Evolutionary conservation across 2,797 vertebrate genomes (phyloP), one percentile per base, ranked within the genome.

Genomic region (Falco berigora): DNA sequence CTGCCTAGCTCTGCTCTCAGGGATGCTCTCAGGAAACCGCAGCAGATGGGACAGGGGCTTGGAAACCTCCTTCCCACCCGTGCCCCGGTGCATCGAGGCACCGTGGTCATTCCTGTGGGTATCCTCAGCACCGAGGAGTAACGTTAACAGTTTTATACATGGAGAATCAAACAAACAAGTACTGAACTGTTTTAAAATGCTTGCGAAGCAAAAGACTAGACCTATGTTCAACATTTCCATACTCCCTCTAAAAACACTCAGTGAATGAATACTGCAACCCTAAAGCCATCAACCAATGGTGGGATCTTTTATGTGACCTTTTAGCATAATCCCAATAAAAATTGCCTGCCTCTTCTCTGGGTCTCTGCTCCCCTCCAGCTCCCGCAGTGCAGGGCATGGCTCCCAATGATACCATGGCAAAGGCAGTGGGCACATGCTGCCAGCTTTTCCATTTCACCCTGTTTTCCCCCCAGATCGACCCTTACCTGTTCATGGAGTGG

Each of bases 371-470:
- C 28, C 11, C 8, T 3, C 7, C 13, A 30, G 28, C 7, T 91
- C 50, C 34, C 8, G 7, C 46, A 42, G 24, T 9, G 8, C 1
- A 3, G 24, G 55, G 5, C 49, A 62, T 0, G 2, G 53, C 25
- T 58, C 22, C 0, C 1, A 42, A 3, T 1, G 1, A 36, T 14
- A 8, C n/a, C 28, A 10, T 32, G 9, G 5, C 2, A 7, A 72
- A 55, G 34, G 34, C 0, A 2, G 8, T 27, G 36, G 32, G 13
- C 27, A 34, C 40, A 15, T 0, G 1, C 6, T 27, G 23, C 20
- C 49, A 61, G 32, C 27, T 22, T 30, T 78, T 89, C 50, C 25
- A 61, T 23, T 76, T 90, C 42, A 55, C 63, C 47, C 52, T 66
- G 21, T 62, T 79, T 71, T 15, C 15, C 78, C 53, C 47, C 44